Evolutionary conservation across 2,113 vertebrate species (phyloP).

Genomic region (Sinocyclocheilus grahami): DNA sequence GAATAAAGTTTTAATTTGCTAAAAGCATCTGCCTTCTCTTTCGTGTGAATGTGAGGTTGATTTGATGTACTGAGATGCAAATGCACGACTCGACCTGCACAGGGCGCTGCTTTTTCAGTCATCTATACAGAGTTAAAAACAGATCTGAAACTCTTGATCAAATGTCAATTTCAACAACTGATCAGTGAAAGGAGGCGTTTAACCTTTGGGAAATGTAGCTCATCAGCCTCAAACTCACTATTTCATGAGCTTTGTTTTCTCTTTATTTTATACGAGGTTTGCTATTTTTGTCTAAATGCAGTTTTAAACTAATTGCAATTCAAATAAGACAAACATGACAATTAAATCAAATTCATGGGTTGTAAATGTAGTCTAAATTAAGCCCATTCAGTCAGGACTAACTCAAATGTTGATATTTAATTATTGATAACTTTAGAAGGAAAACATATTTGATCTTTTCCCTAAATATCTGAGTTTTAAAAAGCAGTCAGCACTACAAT

Average conservation of each 20-base stretch:
- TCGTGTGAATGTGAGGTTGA: not conserved
- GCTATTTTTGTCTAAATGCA: not conserved
- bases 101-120: not conserved
- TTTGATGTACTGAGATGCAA: not conserved
- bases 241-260: not conserved
- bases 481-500: too few species aligned
- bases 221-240: not conserved
- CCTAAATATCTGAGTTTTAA: too few species aligned
- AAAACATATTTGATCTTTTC: too few species aligned
- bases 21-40: not conserved
- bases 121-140: not conserved
- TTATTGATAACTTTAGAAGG: too few species aligned
- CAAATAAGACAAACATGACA: not conserved
- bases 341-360: too few species aligned
- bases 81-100: constrained; percentile 33
- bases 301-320: not conserved
- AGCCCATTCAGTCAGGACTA: too few species aligned
- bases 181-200: not conserved
- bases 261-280: not conserved
- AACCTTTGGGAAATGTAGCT: not conserved
- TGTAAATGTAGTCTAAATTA: not conserved
- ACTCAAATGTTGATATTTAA: too few species aligned
- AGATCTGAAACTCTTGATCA: not conserved
- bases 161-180: too few species aligned
- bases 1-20: constrained; percentile 13